Evolutionary conservation across 1,140 invertebrate genomes (phyloP).

Genomic region (Apolygus lucorum): DNA sequence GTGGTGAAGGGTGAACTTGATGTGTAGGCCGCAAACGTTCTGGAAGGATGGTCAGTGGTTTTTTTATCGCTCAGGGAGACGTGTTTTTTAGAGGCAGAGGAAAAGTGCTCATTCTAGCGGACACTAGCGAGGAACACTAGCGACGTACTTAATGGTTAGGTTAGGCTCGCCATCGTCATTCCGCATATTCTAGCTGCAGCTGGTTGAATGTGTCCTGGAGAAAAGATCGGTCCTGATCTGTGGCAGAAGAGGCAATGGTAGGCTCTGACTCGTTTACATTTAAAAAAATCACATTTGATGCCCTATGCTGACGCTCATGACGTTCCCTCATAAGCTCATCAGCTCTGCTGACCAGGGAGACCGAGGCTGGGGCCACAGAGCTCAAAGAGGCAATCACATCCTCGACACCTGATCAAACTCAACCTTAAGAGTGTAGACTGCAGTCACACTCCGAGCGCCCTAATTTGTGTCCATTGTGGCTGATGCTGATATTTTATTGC

Average conservation of each 20-base stretch:
- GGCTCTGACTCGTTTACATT: background rate
- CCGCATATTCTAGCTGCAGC: background rate
- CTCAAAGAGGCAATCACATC: background rate
- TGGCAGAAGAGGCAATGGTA: background rate
- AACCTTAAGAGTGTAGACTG: background rate
- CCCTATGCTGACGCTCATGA: background rate
- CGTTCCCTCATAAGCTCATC: background rate
- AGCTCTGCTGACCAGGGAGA: background rate
- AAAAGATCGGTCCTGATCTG: background rate
- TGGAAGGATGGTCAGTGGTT: no score
- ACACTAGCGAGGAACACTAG: no score
- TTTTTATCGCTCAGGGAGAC: no score
- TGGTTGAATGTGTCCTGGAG: background rate
- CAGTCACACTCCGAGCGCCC: background rate
- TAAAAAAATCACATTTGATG: background rate
- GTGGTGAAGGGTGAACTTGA: no score
- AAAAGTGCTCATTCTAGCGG: no score
- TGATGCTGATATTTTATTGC: no score
- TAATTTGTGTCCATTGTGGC: no score
- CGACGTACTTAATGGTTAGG: no score
- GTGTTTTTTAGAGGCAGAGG: no score
- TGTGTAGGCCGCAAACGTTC: background rate
- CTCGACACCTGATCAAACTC: background rate
- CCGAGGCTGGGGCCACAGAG: background rate
- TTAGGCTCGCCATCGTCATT: no score